These are phyloP conservation scores for Diachasma alloeum DNA, from an alignment of 1,140 invertebrate genomes.

Conservation along the genomic window DNA sequence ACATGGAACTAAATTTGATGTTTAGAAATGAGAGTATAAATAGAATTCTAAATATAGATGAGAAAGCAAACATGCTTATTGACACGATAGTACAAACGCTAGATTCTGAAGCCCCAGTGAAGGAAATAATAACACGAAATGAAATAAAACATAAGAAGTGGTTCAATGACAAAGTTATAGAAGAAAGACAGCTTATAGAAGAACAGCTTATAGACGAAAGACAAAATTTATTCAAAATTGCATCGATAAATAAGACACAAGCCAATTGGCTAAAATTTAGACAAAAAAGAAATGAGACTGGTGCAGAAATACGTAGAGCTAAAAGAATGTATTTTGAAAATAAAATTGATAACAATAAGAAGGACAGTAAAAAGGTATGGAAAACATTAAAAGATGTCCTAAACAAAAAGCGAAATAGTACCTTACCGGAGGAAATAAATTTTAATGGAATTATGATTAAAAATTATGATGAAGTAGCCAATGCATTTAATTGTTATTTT, in stretches of 20 bases:
- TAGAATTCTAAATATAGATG: too few relatives aligned
- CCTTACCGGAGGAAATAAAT: not conserved
- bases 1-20: too few relatives aligned
- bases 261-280: too few relatives aligned
- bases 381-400: conserved; percentile 15
- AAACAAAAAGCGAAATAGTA: conserved; percentile 10
- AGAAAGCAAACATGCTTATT: too few relatives aligned
- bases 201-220: not conserved
- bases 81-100: too few relatives aligned
- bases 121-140: too few relatives aligned
- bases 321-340: conserved; percentile 17
- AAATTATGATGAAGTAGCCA: not conserved
- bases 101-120: too few relatives aligned
- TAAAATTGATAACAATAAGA: not conserved
- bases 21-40: too few relatives aligned
- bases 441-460: not conserved
- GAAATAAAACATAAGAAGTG: conserved; percentile 5
- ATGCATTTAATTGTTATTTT: not conserved
- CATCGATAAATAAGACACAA: not conserved
- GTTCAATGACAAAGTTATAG: not conserved
- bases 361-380: conserved; percentile 13
- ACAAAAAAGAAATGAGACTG: conserved; percentile 12
- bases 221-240: not conserved
- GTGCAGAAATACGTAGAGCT: not conserved
- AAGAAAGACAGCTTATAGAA: too few relatives aligned